Evolutionary conservation across 2,888 invertebrate species (phyloP).

Genomic region (Hemaris fuciformis): DNA sequence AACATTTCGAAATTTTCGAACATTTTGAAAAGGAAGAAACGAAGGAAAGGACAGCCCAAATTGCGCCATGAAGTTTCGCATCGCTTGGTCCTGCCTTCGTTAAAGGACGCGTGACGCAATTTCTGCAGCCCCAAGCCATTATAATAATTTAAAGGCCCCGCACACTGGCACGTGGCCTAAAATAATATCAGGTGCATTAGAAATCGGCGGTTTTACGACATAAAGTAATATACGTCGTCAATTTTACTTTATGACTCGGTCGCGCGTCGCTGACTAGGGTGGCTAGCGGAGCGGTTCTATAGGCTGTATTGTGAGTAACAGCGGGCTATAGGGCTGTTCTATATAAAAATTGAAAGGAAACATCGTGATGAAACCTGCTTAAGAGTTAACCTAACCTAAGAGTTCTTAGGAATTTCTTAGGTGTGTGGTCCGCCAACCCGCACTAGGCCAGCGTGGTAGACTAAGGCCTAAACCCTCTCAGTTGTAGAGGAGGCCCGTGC

Average conservation of each 20-base stretch:
- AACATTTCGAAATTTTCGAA: too few relatives aligned
- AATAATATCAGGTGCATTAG: conserved; percentile 12
- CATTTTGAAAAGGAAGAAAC: not conserved
- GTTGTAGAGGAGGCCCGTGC: too few relatives aligned
- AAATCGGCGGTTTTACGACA: conserved; percentile 44
- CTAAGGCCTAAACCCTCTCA: too few relatives aligned
- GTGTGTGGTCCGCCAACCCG: too few relatives aligned
- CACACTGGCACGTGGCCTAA: conserved; percentile 3
- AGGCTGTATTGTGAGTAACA: not conserved
- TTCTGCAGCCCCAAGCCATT: not conserved
- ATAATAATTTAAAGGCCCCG: not conserved
- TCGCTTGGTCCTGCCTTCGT: not conserved
- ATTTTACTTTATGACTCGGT: conserved; percentile 59
- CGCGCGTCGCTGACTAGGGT: conserved; percentile 27
- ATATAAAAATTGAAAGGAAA: too few relatives aligned
- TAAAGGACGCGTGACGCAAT: not conserved
- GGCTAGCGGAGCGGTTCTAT: conserved; percentile 13
- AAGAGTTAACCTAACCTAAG: too few relatives aligned
- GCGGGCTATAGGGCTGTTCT: not conserved
- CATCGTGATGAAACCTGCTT: too few relatives aligned
- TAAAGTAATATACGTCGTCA: conserved; percentile 58
- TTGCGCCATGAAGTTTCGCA: not conserved
- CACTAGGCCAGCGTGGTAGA: too few relatives aligned
- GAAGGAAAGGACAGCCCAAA: too few relatives aligned
- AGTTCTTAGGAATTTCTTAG: too few relatives aligned